Evolutionary conservation across 1,140 invertebrate species (phyloP).

Genomic region (Caenorhabditis elegans): DNA sequence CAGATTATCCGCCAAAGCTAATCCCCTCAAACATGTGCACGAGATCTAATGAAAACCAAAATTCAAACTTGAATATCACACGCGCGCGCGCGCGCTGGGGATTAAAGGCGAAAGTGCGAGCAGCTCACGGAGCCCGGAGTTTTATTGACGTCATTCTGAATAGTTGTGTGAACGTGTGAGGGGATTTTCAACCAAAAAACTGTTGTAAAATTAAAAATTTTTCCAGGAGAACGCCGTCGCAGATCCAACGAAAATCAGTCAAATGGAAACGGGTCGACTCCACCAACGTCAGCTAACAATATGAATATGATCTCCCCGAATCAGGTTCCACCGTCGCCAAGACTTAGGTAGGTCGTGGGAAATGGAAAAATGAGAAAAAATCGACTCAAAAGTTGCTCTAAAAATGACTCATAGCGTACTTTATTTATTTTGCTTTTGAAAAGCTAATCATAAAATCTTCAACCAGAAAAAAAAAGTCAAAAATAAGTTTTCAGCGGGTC

Average conservation of each 20-base stretch:
- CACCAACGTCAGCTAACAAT: conserved; percentile 26
- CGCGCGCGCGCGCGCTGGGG: not conserved
- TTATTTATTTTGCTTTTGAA: too few species aligned
- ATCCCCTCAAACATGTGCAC: too few species aligned
- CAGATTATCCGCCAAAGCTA: too few species aligned
- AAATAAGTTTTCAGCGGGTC: too few species aligned
- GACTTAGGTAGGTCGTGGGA: not conserved
- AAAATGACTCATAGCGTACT: too few species aligned
- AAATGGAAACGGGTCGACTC: conserved; percentile 27
- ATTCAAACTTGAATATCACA: not conserved
- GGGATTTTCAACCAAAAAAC: too few species aligned
- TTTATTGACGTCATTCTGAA: conserved; percentile 3
- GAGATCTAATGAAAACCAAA: too few species aligned
- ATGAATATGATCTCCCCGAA: not conserved
- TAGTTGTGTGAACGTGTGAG: not conserved
- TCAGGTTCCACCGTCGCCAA: not conserved
- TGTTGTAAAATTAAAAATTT: too few species aligned
- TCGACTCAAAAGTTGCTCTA: too few species aligned
- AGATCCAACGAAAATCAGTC: conserved; percentile 42
- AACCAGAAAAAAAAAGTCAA: too few species aligned
- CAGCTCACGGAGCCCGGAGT: not conserved
- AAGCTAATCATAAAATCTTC: too few species aligned
- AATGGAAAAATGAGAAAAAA: too few species aligned
- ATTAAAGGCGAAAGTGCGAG: not conserved
- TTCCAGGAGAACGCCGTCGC: conserved; percentile 49